Base-by-base conservation (phyloP, 2,888 invertebrate genomes). In the Chironomus riparius region DNA sequence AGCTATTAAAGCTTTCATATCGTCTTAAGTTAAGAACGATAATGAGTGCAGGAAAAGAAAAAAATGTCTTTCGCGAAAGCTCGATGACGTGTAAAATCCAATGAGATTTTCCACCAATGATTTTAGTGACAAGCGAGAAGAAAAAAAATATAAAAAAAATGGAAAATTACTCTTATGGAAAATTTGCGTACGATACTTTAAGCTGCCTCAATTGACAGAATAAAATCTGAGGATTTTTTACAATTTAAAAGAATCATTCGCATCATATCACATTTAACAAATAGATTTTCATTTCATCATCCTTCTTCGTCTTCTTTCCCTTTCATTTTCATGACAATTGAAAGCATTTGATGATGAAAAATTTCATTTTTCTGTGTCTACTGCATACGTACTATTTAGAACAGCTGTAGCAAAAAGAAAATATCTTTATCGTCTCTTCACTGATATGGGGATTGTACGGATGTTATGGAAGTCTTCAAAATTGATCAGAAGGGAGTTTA, bases 131-230 rank as follows among this genome's bases (percentile, higher is more conserved):
- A 38, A 38, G n/a, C 56, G 56, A 4, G 18, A 56, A 12, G 24
- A 65, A 7, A 21, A 65, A 65, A 56, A 7, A 15, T 15, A 65
- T 7, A 65, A 21, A 65, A 65, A 24, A 13, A 65, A 13, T 24
- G 24, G 2, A 65, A 65, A 65, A 24, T 65, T 65, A 21, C 21
- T 24, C 13, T 24, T 10, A 13, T 65, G 21, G 21, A 24, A 65
- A 56, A 56, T 56, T 56, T 65, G 65, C 65, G 65, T 24, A 65
- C 13, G 65, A 65, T 24, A 65, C 65, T 65, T 65, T 65, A 65
- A 65, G 65, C 56, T 56, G 18, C 65, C 22, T 24, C 12, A 18
- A 15, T 62, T 62, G 62, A 18, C 21, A 18, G 21, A 18, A 22
- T 15, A 22, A 62, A 18, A 38, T 38, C 38, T 38, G 2, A 38